Evolutionary conservation across 1,140 invertebrate genomes (phyloP), one percentile per base, ranked within the genome.

Genomic region (Drosophila aff.): DNA sequence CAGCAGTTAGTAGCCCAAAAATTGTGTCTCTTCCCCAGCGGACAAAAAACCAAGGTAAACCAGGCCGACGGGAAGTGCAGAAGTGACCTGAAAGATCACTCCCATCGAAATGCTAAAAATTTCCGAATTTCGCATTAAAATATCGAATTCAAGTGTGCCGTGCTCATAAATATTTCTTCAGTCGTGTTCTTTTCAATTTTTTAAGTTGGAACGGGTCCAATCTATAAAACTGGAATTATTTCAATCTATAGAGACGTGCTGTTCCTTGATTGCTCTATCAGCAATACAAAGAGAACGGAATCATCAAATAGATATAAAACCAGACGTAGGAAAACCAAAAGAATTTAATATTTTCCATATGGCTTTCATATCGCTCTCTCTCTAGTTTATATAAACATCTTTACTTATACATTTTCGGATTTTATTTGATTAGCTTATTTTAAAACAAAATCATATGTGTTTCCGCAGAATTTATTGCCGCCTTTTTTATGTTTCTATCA

Each of bases 151-250:
- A 61, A 83, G 77, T 78, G 84, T 89, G 73, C 77, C 77, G 81
- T 83, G 81, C 41, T 64, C 67, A 81, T 82, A 86, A 85, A 86
- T 79, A 61, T 61, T 21, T 61, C 18, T 53, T 31, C 49, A 43
- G 23, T 5, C 36, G 46, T 66, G 61, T 53, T 69, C 33, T 65
- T 60, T 69, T 71, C 23, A 61, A 71, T 43, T 65, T 83, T 63
- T 41, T 43, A 38, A 63, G 57, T 87, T 87, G 84, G 84, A 87
- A 78, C 85, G 38, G 77, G 61, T 87, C 84, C 84, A 87, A 87
- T 81, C 84, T 73, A 83, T 89, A 84, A 89, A 78, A 75, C 73
- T 87, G 84, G 84, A 87, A 87, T 81, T 89, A 87, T 89, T 81
- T 55, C 38, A 46, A 52, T 62, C 52, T 52, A 62, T 79, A 67